Conservation (phyloP, 1,140 invertebrate species). For the Drosophila nebulosa region DNA sequence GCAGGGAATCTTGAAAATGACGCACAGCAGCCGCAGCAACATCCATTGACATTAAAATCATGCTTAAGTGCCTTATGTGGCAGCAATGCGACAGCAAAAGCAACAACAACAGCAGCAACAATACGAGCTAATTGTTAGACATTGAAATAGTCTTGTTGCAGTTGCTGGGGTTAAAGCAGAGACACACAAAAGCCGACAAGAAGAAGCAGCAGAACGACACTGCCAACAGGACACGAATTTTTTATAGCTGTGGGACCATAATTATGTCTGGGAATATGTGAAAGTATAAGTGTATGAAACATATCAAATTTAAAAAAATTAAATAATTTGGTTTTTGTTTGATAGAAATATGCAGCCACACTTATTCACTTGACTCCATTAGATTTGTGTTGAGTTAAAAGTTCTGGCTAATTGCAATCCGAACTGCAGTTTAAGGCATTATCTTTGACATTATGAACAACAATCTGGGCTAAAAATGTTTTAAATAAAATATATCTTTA, state of each 20-base stretch:
- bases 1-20: conserved; percentile 19
- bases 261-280: not conserved
- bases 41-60: conserved; percentile 80
- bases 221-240: not conserved
- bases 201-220: not conserved
- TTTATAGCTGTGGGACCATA: not conserved
- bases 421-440: too few species aligned
- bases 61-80: conserved; percentile 75
- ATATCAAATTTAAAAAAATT: not conserved
- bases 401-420: too few species aligned
- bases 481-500: too few species aligned
- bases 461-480: too few species aligned
- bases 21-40: conserved; percentile 27
- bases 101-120: conserved; percentile 22
- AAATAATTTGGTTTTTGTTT: not conserved
- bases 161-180: conserved; percentile 36
- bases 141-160: conserved; percentile 55
- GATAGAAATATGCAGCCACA: not conserved
- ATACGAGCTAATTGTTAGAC: conserved; percentile 59
- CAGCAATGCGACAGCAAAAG: conserved; percentile 60
- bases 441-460: too few species aligned
- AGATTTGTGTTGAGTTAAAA: too few species aligned
- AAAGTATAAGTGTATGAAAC: not conserved
- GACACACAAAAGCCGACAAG: not conserved
- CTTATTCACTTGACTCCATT: not conserved